Percentiles rank a stretch among this genome's conserved stretches.
Conservation (phyloP, 2,888 invertebrate species). For the Elysia crispata region DNA sequence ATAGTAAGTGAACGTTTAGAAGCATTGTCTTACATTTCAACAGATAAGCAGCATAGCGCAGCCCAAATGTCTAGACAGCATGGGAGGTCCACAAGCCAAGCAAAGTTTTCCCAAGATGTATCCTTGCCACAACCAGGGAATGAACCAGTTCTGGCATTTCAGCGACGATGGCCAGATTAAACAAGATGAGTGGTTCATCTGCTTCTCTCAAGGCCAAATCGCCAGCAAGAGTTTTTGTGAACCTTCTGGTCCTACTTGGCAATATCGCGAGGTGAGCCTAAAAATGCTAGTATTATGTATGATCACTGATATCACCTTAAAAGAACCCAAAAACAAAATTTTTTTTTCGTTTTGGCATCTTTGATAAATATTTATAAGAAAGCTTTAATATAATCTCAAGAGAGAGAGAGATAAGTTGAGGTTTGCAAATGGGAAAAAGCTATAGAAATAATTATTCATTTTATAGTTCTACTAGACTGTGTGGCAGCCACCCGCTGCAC, state of each 20-base stretch:
- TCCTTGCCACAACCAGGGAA: conserved; percentile 42
- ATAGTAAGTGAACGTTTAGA: neutral
- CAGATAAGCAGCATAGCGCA: conserved; percentile 41
- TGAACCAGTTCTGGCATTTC: conserved; percentile 50
- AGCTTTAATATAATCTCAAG: no score
- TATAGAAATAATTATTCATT: no score
- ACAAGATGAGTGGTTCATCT: conserved; percentile 44
- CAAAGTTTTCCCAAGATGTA: conserved; percentile 35
- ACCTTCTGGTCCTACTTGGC: conserved; percentile 9
- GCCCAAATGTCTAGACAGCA: conserved; percentile 49
- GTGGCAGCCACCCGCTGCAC: no score
- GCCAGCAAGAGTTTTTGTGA: conserved; percentile 4
- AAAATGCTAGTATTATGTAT: no score
- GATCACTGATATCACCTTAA: no score
- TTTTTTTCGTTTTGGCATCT: no score
- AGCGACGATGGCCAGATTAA: conserved; percentile 36
- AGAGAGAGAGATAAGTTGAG: no score
- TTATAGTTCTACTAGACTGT: no score
- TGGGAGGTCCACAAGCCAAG: neutral
- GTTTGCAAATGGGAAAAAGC: no score
- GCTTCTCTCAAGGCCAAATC: conserved; percentile 1
- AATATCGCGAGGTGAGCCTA: conserved; percentile 36
- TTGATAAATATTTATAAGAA: no score
- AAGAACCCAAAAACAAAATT: no score
- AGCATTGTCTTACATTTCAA: neutral